These are phyloP conservation scores for Platysternon megacephalum DNA, from an alignment of 2,113 vertebrate genomes.

Conservation along the genomic window DNA sequence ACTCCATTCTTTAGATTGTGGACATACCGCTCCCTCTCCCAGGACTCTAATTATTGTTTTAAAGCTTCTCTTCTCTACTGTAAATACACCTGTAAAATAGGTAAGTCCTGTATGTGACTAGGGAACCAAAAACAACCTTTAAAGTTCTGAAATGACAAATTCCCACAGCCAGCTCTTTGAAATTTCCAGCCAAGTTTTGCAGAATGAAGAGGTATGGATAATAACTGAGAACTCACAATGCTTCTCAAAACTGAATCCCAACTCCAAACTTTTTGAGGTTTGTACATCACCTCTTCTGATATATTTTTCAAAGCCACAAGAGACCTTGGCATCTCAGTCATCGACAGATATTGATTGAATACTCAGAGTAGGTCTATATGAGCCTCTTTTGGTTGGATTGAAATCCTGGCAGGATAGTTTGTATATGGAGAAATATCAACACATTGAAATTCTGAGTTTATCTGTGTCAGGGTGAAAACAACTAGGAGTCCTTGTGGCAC, in stretches of 20 bases:
- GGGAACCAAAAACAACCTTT: neutral
- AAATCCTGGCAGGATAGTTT: neutral
- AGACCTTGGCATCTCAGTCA: neutral
- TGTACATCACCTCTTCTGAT: neutral
- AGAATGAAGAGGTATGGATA: neutral
- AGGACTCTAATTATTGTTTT: neutral
- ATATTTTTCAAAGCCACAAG: neutral
- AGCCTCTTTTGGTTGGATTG: neutral
- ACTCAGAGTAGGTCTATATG: neutral
- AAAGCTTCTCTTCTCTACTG: neutral
- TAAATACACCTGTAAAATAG: rapidly evolving
- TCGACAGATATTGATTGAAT: neutral
- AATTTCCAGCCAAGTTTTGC: neutral
- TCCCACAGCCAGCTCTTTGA: rapidly evolving
- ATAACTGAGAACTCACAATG: neutral
- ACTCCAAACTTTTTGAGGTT: neutral
- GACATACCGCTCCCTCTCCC: neutral
- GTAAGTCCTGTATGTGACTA: neutral
- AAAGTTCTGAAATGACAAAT: neutral
- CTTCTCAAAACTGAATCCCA: neutral
- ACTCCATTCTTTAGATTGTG: neutral
- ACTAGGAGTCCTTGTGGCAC: no score
- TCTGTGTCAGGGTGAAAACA: no score
- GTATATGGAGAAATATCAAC: neutral
- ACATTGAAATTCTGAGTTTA: neutral